These are phyloP conservation scores for Suncus etruscus DNA, from an alignment of 2,113 vertebrate species.

Conservation along the genomic window DNA sequence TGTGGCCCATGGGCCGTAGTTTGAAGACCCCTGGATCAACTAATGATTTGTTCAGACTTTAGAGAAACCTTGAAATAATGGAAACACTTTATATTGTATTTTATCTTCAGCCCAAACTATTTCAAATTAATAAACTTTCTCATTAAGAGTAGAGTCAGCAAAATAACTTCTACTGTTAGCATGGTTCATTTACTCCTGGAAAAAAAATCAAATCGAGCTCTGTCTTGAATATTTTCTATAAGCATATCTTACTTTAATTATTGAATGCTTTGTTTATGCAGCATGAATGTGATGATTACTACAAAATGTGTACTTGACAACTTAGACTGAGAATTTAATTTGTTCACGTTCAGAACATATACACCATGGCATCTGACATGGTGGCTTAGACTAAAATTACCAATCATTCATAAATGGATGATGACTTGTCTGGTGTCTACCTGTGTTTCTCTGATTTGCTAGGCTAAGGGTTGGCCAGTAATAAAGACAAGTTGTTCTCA, in stretches of 20 bases:
- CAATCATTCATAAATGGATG: not conserved
- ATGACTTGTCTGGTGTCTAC: not conserved
- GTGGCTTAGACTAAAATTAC: not conserved
- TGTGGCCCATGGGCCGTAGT: too few species aligned
- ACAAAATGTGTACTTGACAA: constrained; percentile 20
- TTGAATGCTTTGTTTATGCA: not conserved
- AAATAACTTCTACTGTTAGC: constrained; percentile 34
- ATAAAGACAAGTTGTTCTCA: not conserved
- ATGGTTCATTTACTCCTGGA: constrained; percentile 1
- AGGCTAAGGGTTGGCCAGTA: not conserved
- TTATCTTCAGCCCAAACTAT: constrained; percentile 8
- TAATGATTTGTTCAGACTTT: not conserved
- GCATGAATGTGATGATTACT: not conserved
- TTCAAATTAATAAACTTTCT: constrained; percentile 49
- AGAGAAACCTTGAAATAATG: constrained; percentile 12
- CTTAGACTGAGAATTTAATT: not conserved
- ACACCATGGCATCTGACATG: not conserved
- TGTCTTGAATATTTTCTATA: constrained; percentile 43
- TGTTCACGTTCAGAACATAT: not conserved
- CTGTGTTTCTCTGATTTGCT: constrained; percentile 43
- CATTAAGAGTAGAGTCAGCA: constrained; percentile 41
- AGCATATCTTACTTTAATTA: constrained; percentile 43
- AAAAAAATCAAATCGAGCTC: constrained; percentile 46
- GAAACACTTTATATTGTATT: constrained; percentile 30
- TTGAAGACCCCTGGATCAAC: too few species aligned